A percentile compares a stretch with the other conserved stretches of the same genome.
These are phyloP conservation scores for Apostichopus japonicus DNA, from an alignment of 35 echinoderm and acorn worm genomes.

Conservation along the genomic window DNA sequence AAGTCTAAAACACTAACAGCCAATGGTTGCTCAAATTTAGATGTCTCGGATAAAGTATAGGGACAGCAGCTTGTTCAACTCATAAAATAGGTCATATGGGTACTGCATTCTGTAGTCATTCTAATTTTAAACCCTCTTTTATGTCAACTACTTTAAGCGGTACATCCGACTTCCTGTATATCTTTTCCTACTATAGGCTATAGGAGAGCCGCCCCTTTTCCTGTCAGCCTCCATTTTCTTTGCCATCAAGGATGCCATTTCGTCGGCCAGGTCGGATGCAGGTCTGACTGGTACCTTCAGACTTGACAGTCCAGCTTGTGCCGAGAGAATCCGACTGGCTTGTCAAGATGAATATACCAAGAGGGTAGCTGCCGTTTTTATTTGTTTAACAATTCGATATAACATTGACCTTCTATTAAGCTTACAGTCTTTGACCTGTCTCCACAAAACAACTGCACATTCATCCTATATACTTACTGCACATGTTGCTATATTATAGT, in stretches of 20 bases:
- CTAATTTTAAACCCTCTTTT: too few species aligned
- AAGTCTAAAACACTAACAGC: too few species aligned
- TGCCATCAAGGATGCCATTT: slow-evolving; percentile 92
- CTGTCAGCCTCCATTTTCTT: slow-evolving; percentile 84
- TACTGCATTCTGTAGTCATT: too few species aligned
- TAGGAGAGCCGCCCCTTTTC: slow-evolving; percentile 89
- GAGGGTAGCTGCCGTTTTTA: slow-evolving; percentile 47
- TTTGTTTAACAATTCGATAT: neutral
- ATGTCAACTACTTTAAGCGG: too few species aligned
- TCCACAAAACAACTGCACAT: neutral
- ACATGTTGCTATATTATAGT: neutral
- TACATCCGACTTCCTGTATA: too few species aligned
- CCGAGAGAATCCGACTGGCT: slow-evolving; percentile 79
- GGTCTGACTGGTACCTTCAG: slow-evolving; percentile 67
- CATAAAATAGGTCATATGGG: too few species aligned
- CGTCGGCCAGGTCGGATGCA: slow-evolving; percentile 75
- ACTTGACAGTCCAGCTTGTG: slow-evolving; percentile 76
- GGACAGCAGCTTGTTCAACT: too few species aligned
- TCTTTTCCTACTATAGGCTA: slow-evolving; percentile 46
- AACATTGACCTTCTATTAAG: neutral
- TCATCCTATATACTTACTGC: neutral
- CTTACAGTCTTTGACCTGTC: neutral
- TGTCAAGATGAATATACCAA: slow-evolving; percentile 79
- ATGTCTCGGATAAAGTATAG: too few species aligned
- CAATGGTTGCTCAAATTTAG: too few species aligned